Conservation (phyloP, 2,113 vertebrate genomes). For the Sminthopsis crassicaudata region DNA sequence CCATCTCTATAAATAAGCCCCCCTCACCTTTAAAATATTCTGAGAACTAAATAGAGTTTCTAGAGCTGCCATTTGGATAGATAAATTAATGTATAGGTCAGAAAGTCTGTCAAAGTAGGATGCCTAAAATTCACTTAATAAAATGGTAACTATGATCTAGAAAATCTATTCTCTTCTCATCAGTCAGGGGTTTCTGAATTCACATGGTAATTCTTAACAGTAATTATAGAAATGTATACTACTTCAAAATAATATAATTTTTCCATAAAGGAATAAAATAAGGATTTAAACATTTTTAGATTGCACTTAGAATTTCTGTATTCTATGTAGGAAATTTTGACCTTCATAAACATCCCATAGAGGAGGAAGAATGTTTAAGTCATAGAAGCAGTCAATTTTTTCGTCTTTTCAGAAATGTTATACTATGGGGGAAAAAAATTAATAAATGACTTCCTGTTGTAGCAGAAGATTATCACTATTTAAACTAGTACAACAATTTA, state of each 20-base stretch:
- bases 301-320: constrained; percentile 2
- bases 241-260: neutral
- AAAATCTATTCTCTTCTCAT: constrained; percentile 72
- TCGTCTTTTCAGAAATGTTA: constrained; percentile 25
- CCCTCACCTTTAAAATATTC: neutral
- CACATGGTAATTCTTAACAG: constrained; percentile 10
- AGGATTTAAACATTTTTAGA: constrained; percentile 19
- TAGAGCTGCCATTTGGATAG: neutral
- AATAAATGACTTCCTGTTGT: constrained; percentile 4
- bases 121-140: constrained; percentile 48
- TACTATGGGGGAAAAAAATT: neutral
- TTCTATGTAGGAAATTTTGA: constrained; percentile 33
- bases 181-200: constrained; percentile 79
- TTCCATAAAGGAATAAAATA: neutral
- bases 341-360: constrained; percentile 8
- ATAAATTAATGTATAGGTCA: constrained; percentile 2
- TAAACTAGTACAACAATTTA: constrained; percentile 7
- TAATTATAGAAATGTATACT: constrained; percentile 18
- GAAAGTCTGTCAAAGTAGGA: constrained; percentile 10
- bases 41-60: neutral
- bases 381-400: neutral
- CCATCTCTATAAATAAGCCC: neutral
- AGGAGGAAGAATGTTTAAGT: neutral
- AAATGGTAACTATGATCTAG: constrained; percentile 70
- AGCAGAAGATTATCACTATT: neutral